Evolutionary conservation across 1,140 invertebrate species (phyloP).

Genomic region (Drosophila pectinifera): DNA sequence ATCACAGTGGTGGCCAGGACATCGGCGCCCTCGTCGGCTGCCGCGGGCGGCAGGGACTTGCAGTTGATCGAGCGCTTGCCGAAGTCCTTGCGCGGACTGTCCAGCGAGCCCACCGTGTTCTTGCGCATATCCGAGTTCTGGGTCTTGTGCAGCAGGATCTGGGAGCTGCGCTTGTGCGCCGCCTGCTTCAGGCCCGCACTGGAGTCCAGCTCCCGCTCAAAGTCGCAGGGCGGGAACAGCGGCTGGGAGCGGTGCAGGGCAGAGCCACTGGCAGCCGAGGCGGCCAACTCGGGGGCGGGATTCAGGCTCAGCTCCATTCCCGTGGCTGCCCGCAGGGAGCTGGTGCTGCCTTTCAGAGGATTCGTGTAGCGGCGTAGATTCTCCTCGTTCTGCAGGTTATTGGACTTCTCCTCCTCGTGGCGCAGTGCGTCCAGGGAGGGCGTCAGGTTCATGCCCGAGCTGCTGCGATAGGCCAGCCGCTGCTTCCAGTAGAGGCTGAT

Average conservation of each 20-base stretch:
- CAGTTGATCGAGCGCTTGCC: conserved; percentile 88
- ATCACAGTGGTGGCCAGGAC: conserved; percentile 86
- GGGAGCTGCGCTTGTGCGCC: conserved; percentile 86
- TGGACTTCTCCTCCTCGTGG: conserved; percentile 93
- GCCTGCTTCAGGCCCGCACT: conserved; percentile 69
- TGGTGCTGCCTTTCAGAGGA: conserved; percentile 85
- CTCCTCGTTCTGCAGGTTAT: conserved; percentile 95
- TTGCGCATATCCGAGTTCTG: conserved; percentile 91
- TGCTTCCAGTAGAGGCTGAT: conserved; percentile 86
- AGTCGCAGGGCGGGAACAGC: conserved; percentile 86
- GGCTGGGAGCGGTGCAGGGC: conserved; percentile 87
- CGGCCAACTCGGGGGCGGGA: conserved; percentile 85
- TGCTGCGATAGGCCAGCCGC: conserved; percentile 86
- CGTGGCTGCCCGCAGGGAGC: conserved; percentile 78
- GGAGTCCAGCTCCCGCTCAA: conserved; percentile 74
- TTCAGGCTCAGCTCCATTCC: conserved; percentile 86
- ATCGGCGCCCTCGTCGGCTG: conserved; percentile 85
- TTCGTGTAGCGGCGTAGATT: conserved; percentile 90
- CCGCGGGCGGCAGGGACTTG: conserved; percentile 84
- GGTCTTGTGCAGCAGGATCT: conserved; percentile 90
- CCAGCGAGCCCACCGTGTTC: conserved; percentile 90
- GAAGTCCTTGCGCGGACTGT: conserved; percentile 91
- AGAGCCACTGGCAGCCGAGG: conserved; percentile 86
- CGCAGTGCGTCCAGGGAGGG: conserved; percentile 87
- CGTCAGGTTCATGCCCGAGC: conserved; percentile 86